Conservation (phyloP, 1,140 invertebrate species). For the Leptinotarsa lineolata region DNA sequence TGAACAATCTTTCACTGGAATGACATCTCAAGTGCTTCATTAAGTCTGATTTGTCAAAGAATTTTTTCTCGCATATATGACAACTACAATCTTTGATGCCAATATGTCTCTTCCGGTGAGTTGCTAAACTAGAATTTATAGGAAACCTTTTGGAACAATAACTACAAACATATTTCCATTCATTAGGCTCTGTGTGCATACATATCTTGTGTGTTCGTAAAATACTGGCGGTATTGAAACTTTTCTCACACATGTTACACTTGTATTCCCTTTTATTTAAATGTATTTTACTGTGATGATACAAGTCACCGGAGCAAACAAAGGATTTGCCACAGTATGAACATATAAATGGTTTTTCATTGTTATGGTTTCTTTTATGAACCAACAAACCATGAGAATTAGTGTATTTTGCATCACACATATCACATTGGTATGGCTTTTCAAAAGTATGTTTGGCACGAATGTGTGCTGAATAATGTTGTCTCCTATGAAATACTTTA, state of each 20-base stretch:
- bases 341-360: slow-evolving; percentile 42
- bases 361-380: slow-evolving; percentile 41
- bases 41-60: slow-evolving; percentile 95
- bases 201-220: slow-evolving; percentile 41
- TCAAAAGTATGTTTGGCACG: slow-evolving; percentile 42
- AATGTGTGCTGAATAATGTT: slow-evolving; percentile 40
- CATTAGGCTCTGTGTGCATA: slow-evolving; percentile 39
- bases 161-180: slow-evolving; percentile 41
- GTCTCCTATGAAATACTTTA: slow-evolving; percentile 39
- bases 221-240: slow-evolving; percentile 42
- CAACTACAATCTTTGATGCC: slow-evolving; percentile 60
- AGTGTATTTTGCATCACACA: slow-evolving; percentile 38
- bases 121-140: slow-evolving; percentile 37
- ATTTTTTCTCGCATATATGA: slow-evolving; percentile 95
- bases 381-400: slow-evolving; percentile 40
- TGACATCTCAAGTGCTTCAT: slow-evolving; percentile 97
- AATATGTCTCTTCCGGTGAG: slow-evolving; percentile 36
- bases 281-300: slow-evolving; percentile 44
- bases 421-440: slow-evolving; percentile 42
- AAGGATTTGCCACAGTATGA: slow-evolving; percentile 40
- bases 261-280: slow-evolving; percentile 42
- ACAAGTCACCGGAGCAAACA: slow-evolving; percentile 39
- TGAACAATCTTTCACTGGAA: slow-evolving; percentile 94
- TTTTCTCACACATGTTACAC: slow-evolving; percentile 38
- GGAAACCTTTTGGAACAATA: slow-evolving; percentile 38